Evolutionary conservation across 2,888 invertebrate genomes (phyloP), one percentile per base, ranked within the genome.

Genomic region (Augiades crinisus): DNA sequence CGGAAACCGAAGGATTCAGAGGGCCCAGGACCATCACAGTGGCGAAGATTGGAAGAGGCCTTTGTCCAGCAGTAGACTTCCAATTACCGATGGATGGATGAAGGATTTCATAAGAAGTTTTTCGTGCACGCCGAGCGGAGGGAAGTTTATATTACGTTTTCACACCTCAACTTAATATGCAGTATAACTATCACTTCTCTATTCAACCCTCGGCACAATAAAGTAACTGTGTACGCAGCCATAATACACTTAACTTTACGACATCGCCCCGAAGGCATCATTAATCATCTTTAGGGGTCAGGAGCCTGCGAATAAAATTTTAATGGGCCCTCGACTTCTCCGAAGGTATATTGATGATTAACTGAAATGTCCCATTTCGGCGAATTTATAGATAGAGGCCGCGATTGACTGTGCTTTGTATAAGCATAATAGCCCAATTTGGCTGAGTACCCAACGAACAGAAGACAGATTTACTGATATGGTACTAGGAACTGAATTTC

Each of bases 251-350:
- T 45, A 24, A 34, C 16, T 36, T 36, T 34, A 45, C 24, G 34
- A 24, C 14, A 24, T 19, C 16, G 3, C 45, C n/a, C 16, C 10
- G 14, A 44, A 22, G 43, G 17, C 31, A 6, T 44, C 45, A 36
- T 34, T 24, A 45, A 36, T 45, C 45, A 34, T 45, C 22, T 36
- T 36, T 34, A 45, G 24, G n/a, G 34, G 45, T 45, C 45, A 34
- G 16, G 33, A 22, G 24, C 24, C 14, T 8, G 21, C 21, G 44
- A 24, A 34, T 45, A 36, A 45, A 34, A 33, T 31, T 44, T 44
- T 44, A 33, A 44, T 16, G 31, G 31, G 5, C 31, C 10, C 44
- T 44, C 13, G 6, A 6, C 19, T 17, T 33, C 21, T 30, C 30
- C n/a, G n/a, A 30, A 33, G 31, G 44, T 33, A 33, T 44, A 21